Evolutionary conservation across 2,797 vertebrate genomes (phyloP).

Genomic region (Ctenosaura bakeri): DNA sequence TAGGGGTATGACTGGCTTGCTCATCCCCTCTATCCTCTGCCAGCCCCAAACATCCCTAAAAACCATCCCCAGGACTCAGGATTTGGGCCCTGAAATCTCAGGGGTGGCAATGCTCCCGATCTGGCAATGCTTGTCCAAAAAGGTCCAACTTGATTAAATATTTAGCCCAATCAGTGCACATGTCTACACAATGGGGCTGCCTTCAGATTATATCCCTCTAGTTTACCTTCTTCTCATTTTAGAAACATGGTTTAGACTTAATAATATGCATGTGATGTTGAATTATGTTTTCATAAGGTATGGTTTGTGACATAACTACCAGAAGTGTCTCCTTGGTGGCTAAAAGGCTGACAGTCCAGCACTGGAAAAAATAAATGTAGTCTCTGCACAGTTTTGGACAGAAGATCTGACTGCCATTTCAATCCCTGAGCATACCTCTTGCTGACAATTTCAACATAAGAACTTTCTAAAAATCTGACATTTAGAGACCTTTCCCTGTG

Average conservation of each 20-base stretch:
- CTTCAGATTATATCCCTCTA: background rate
- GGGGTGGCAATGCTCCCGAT: background rate
- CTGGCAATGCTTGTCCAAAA: too few species aligned
- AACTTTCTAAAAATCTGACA: background rate
- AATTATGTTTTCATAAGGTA: background rate
- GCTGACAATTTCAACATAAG: background rate
- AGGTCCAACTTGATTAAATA: too few species aligned
- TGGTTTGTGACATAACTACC: background rate
- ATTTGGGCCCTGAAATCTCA: too few species aligned
- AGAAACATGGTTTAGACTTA: background rate
- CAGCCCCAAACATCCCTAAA: too few species aligned
- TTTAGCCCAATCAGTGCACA: too few species aligned
- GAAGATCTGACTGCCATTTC: background rate
- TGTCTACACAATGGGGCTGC: background rate
- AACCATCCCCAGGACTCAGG: too few species aligned
- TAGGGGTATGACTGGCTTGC: too few species aligned
- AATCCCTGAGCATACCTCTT: background rate
- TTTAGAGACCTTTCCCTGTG: background rate
- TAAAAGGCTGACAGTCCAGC: too few species aligned
- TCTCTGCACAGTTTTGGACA: background rate
- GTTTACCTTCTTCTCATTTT: background rate
- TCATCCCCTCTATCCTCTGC: too few species aligned
- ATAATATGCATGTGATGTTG: background rate
- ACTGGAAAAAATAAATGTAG: background rate
- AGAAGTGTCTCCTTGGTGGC: too few species aligned